Percentiles rank a stretch among this genome's conserved stretches.
Evolutionary conservation across 2,797 vertebrate genomes (phyloP).

Genomic region (Gallinago stenura): DNA sequence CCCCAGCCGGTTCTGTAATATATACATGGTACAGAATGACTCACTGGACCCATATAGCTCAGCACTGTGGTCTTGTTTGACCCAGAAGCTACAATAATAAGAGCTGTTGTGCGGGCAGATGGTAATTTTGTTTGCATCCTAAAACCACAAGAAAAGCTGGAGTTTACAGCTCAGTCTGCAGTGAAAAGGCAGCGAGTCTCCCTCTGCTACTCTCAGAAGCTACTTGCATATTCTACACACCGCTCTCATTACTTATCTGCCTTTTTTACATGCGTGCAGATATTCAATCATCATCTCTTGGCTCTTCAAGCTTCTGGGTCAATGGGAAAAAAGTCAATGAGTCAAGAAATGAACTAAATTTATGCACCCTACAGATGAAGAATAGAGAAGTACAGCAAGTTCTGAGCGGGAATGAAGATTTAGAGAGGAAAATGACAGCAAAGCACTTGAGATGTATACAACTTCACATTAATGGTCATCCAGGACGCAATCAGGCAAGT

Average conservation of each 20-base stretch:
- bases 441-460: not conserved
- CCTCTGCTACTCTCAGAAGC: not conserved
- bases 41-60: not conserved
- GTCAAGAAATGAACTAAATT: not conserved
- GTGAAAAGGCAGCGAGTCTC: not conserved
- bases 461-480: not conserved
- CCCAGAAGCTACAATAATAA: not conserved
- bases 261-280: not conserved
- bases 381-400: not conserved
- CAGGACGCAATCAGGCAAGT: not conserved
- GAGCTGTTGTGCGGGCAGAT: not conserved
- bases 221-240: not conserved
- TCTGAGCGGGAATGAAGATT: not conserved
- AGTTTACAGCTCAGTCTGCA: not conserved
- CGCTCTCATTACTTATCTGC: not conserved
- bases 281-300: not conserved
- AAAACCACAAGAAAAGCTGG: not conserved
- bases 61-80: not conserved
- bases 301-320: not conserved
- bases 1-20: not conserved
- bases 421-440: not conserved
- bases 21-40: rapidly evolving
- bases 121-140: not conserved
- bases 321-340: not conserved
- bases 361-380: not conserved